Conservation (phyloP, 1,140 invertebrate genomes). For the Triops cancriformis region DNA sequence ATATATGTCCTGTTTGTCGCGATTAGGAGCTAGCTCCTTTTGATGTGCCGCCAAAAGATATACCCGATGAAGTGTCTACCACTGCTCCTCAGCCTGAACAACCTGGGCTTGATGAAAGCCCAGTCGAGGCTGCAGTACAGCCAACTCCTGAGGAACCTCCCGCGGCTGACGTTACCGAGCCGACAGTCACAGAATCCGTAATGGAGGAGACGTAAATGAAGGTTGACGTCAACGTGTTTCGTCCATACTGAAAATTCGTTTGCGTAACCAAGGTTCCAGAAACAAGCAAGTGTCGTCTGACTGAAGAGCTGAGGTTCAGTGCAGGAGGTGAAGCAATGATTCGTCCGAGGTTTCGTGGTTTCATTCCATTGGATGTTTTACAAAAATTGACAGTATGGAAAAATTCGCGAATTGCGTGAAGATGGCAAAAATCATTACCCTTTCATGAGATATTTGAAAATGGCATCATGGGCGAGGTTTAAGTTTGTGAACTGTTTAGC, state of each 20-base stretch:
- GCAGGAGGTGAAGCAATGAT: neutral
- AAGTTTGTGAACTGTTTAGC: neutral
- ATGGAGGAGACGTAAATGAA: neutral
- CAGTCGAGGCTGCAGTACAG: neutral
- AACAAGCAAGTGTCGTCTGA: neutral
- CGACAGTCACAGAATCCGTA: neutral
- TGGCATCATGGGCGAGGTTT: neutral
- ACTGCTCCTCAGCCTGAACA: neutral
- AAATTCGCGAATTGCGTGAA: neutral
- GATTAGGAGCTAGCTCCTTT: neutral
- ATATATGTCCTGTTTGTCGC: neutral
- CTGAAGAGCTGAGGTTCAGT: neutral
- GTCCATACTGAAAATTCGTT: neutral
- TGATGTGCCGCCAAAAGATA: neutral
- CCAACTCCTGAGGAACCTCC: neutral
- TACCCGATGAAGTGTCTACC: neutral
- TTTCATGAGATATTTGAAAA: neutral
- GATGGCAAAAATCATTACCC: neutral
- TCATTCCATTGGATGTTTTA: slow-evolving; percentile 6
- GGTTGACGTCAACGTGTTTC: neutral
- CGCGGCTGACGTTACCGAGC: neutral
- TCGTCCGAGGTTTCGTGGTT: neutral
- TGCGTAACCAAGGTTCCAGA: neutral
- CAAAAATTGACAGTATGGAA: neutral
- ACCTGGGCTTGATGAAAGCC: neutral